These are phyloP conservation scores for Physeter macrocephalus DNA, from an alignment of 2,113 vertebrate genomes.

Conservation along the genomic window DNA sequence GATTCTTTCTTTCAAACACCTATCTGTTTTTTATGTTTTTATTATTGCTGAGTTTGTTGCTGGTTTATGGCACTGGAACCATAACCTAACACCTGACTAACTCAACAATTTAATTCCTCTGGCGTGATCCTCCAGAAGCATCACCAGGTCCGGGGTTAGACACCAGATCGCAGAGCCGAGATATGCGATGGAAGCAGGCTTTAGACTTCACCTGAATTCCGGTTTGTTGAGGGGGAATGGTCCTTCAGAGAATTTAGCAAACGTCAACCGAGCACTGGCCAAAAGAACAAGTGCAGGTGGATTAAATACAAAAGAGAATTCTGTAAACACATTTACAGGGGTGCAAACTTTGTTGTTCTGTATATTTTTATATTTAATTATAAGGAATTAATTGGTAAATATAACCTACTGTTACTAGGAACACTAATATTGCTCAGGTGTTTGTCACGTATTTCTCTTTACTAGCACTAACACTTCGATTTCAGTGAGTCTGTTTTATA, in stretches of 20 bases:
- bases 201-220: rapidly evolving
- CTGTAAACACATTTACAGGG: neutral
- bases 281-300: neutral
- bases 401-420: neutral
- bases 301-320: neutral
- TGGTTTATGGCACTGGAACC: neutral
- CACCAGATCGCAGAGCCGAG: no score
- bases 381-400: neutral
- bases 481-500: neutral
- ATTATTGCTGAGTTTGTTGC: neutral
- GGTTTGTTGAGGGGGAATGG: neutral
- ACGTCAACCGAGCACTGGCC: neutral
- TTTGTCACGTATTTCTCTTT: neutral
- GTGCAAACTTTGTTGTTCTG: neutral
- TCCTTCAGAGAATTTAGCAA: neutral
- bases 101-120: no score
- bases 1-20: no score
- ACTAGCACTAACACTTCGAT: neutral
- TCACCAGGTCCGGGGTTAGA: neutral
- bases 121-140: no score
- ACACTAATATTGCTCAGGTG: neutral
- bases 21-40: neutral
- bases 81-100: neutral
- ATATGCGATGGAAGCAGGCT: rapidly evolving
- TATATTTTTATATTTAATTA: neutral